Evolutionary conservation across 2,113 vertebrate species (phyloP), one percentile per base, ranked within the genome.

Genomic region (Osmerus mordax): DNA sequence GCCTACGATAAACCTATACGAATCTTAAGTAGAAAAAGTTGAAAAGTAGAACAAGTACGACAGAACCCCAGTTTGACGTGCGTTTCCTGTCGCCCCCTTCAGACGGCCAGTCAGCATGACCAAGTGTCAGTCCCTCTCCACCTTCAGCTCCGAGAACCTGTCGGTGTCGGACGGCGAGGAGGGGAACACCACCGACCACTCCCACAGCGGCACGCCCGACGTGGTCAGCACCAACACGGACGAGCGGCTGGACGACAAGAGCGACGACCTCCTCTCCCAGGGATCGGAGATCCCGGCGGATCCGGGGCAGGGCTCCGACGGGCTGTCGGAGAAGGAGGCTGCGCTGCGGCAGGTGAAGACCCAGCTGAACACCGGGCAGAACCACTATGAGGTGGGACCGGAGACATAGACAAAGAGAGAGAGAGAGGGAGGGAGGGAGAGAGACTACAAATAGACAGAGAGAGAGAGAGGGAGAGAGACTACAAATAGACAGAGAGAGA

Each of bases 71-170:
- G 8, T 47, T 47, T 47, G 41, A 47, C 41, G 41, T 8, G 41
- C 9, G 14, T 16, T n/a, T 69, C n/a, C 1, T n/a, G n/a, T n/a
- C n/a, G 64, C 32, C 14, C 60, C 21, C 41, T 85, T 62, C 86
- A 95, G 95, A 89, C 91, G 93, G 59, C 86, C 91, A 65, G 79
- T 89, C 47, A 92, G 92, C 75, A 92, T 95, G 91, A 93, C 89
- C 70, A 95, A 95, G 84, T 95, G 94, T 72, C 96, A 94, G 89
- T 97, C 96, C 36, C 90, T 94, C 54, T 95, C 94, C 29, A 96
- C 94, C 71, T 96, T 96, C 89, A 97, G 96, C 88, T 96, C 95
- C 0, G 96, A 97, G 88, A 97, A 97, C 78, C 82, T 95, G 58
- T 94, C 93, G 0, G 91, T 93, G 0, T 97, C 95, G 0, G 96